Evolutionary conservation across 2,888 invertebrate genomes (phyloP).

Genomic region (Gymnoscelis rufifasciata): DNA sequence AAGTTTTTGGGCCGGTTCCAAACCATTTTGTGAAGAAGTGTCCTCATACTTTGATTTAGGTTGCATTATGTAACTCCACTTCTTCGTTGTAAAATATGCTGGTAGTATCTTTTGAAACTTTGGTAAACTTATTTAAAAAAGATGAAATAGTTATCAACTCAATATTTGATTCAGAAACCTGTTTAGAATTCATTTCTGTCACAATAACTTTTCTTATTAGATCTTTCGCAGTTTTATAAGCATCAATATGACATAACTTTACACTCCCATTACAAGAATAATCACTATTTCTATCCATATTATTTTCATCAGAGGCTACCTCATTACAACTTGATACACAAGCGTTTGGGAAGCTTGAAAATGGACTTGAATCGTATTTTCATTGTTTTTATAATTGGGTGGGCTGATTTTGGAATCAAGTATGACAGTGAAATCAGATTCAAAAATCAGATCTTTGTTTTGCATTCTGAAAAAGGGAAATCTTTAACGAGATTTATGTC

Average conservation of each 20-base stretch:
- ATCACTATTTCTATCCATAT: not conserved
- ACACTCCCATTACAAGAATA: not conserved
- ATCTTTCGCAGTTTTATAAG: constrained; percentile 27
- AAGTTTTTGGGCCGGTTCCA: too few relatives aligned
- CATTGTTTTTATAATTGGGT: constrained; percentile 9
- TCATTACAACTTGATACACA: constrained; percentile 7
- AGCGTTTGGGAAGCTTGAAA: constrained; percentile 7
- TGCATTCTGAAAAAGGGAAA: constrained; percentile 6
- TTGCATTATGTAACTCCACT: constrained; percentile 26
- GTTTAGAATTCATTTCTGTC: constrained; percentile 18
- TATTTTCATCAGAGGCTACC: constrained; percentile 1
- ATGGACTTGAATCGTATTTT: constrained; percentile 15
- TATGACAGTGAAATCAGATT: constrained; percentile 11
- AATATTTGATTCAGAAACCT: constrained; percentile 14
- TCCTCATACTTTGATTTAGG: not conserved
- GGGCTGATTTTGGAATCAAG: constrained; percentile 22
- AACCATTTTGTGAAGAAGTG: too few relatives aligned
- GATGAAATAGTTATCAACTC: constrained; percentile 32
- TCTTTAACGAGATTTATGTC: constrained; percentile 5
- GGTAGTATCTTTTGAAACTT: constrained; percentile 12
- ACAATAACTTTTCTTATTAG: constrained; percentile 32
- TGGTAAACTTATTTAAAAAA: constrained; percentile 27
- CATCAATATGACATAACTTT: constrained; percentile 13
- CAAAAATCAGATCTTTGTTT: not conserved
- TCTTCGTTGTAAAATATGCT: constrained; percentile 28